These are phyloP conservation scores for Orthonychiurus folsomi DNA, from an alignment of 2,888 invertebrate genomes.

Conservation along the genomic window DNA sequence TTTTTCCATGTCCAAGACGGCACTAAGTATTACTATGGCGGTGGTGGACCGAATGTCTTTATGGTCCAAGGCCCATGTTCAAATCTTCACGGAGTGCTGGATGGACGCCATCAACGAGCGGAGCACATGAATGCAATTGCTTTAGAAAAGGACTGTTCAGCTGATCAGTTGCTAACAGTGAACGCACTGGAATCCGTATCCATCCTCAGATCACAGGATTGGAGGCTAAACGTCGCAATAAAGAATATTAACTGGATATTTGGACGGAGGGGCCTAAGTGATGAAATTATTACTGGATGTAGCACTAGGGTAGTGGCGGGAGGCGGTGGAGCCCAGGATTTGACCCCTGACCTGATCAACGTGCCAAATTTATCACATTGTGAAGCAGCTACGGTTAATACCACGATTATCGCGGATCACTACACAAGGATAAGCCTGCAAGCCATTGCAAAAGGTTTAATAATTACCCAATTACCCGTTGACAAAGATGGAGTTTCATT, in stretches of 20 bases:
- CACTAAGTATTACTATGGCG: slow-evolving; percentile 14
- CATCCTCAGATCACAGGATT: neutral
- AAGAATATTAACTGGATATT: neutral
- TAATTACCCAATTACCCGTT: neutral
- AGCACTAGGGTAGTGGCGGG: neutral
- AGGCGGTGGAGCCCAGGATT: neutral
- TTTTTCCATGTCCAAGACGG: slow-evolving; percentile 15
- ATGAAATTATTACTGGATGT: neutral
- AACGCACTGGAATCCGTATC: neutral
- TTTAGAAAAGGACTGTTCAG: neutral
- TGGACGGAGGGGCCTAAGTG: neutral
- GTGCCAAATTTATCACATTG: too few relatives aligned
- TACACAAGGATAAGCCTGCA: neutral
- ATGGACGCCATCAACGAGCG: neutral
- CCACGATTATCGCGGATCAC: neutral
- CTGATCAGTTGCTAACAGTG: neutral
- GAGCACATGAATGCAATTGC: neutral
- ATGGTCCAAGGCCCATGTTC: slow-evolving; percentile 14
- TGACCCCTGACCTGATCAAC: neutral
- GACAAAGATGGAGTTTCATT: neutral
- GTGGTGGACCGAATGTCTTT: slow-evolving; percentile 13
- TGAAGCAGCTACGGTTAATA: neutral
- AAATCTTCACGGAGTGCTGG: neutral
- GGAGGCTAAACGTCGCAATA: neutral
- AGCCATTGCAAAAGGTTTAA: neutral